These are phyloP conservation scores for Odocoileus hemionus DNA, from an alignment of 2,113 vertebrate species.

Conservation along the genomic window DNA sequence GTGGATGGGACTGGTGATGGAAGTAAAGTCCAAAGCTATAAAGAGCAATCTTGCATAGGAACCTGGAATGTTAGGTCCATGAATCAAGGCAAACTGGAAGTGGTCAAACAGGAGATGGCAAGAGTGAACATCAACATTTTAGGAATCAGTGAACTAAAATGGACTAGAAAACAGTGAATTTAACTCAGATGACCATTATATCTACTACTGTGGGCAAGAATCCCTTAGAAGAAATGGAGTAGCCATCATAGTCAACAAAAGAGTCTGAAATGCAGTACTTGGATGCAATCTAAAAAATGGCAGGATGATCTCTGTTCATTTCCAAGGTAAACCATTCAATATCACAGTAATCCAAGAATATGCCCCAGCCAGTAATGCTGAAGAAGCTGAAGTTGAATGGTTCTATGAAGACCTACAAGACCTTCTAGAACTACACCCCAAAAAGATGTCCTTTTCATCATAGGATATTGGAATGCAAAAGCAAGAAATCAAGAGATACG, in stretches of 20 bases:
- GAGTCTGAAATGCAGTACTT: not conserved
- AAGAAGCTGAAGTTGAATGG: not conserved
- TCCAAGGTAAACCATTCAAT: not conserved
- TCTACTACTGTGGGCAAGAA: not conserved
- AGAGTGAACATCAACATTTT: not conserved
- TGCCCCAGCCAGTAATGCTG: not conserved
- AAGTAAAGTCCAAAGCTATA: not conserved
- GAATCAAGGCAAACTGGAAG: not conserved
- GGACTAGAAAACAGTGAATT: not conserved
- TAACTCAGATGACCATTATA: not conserved
- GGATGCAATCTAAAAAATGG: not conserved
- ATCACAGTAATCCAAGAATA: not conserved
- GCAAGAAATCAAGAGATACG: not conserved
- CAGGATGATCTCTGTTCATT: not conserved
- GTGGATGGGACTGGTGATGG: not conserved
- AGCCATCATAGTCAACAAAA: not conserved
- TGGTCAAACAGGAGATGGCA: not conserved
- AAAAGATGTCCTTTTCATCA: not conserved
- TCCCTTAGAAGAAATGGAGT: not conserved
- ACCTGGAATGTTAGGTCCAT: not conserved
- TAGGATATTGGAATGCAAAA: not conserved
- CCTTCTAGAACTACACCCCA: not conserved
- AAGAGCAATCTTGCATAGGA: not conserved
- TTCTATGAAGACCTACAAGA: not conserved
- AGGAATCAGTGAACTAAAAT: not conserved